Conservation (phyloP, 2,797 vertebrate species). For the Ctenochaetus hawaiiensis region DNA sequence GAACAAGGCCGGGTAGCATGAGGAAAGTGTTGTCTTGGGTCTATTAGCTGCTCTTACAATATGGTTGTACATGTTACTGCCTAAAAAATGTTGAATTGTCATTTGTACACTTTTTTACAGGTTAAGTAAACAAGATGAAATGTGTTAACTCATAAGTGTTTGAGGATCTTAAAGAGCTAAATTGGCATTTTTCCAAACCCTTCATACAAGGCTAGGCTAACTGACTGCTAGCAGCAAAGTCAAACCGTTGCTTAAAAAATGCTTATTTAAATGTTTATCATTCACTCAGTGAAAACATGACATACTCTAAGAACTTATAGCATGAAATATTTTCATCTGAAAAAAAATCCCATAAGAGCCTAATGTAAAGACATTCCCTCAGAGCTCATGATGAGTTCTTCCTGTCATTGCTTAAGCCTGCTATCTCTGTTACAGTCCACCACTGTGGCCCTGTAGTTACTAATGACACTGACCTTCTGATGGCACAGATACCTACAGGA, state of each 20-base stretch:
- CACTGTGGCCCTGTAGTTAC: not conserved
- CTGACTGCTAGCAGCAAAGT: not conserved
- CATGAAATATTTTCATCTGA: not conserved
- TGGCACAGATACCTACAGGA: constrained; percentile 35
- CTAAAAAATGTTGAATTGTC: too few relatives aligned
- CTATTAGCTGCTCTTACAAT: too few relatives aligned
- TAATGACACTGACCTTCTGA: constrained; percentile 44
- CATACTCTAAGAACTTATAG: not conserved
- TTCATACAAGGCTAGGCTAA: not conserved
- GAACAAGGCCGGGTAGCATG: too few relatives aligned
- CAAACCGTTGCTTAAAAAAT: not conserved
- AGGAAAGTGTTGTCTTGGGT: too few relatives aligned
- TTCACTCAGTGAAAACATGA: not conserved
- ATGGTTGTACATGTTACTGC: too few relatives aligned
- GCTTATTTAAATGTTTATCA: not conserved
- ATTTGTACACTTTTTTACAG: not conserved
- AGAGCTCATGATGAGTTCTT: not conserved
- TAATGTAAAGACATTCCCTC: not conserved
- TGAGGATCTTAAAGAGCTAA: too few relatives aligned
- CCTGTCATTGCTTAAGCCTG: not conserved
- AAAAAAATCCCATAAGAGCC: not conserved
- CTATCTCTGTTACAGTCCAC: not conserved
- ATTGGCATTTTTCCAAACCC: too few relatives aligned
- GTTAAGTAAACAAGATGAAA: not conserved
- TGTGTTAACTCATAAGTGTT: too few relatives aligned